Evolutionary conservation across 2,113 vertebrate genomes (phyloP).

Genomic region (Reinhardtius hippoglossoides): DNA sequence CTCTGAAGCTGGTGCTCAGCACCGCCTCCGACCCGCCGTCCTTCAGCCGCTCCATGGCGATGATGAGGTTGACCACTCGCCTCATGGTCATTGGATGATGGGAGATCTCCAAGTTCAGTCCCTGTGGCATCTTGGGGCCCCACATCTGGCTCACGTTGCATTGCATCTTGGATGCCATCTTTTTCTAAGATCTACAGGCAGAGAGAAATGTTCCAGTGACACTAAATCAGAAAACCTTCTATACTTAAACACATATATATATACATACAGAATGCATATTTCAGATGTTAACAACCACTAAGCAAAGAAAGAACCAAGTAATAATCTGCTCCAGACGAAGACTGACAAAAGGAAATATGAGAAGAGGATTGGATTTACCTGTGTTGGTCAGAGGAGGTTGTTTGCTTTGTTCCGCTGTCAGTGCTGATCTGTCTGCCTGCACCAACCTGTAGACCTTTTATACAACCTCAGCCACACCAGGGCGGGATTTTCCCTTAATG

Average conservation of each 20-base stretch:
- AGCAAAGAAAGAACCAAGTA: too few relatives aligned
- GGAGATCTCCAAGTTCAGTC: slow-evolving; percentile 59
- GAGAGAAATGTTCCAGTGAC: neutral
- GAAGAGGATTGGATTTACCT: slow-evolving; percentile 46
- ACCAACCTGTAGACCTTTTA: slow-evolving; percentile 14
- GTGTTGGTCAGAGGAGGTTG: neutral
- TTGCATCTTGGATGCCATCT: slow-evolving; percentile 55
- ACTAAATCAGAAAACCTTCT: neutral
- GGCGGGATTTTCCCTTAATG: neutral
- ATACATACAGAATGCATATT: neutral
- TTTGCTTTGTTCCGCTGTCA: slow-evolving; percentile 1
- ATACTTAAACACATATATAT: too few relatives aligned
- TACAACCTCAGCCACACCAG: neutral
- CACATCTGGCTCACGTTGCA: slow-evolving; percentile 3
- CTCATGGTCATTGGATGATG: slow-evolving; percentile 63
- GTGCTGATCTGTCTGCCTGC: slow-evolving; percentile 33
- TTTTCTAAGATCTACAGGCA: slow-evolving; percentile 2
- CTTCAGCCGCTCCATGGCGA: slow-evolving; percentile 69
- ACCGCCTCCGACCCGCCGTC: neutral
- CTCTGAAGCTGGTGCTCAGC: slow-evolving; percentile 60
- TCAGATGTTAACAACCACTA: neutral
- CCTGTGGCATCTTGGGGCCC: slow-evolving; percentile 41
- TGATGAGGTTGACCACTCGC: slow-evolving; percentile 65
- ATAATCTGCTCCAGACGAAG: neutral
- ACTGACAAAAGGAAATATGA: neutral